phyloP scores from a whole-genome alignment of 2,888 invertebrate genomes.

The Elysia crispata region DNA sequence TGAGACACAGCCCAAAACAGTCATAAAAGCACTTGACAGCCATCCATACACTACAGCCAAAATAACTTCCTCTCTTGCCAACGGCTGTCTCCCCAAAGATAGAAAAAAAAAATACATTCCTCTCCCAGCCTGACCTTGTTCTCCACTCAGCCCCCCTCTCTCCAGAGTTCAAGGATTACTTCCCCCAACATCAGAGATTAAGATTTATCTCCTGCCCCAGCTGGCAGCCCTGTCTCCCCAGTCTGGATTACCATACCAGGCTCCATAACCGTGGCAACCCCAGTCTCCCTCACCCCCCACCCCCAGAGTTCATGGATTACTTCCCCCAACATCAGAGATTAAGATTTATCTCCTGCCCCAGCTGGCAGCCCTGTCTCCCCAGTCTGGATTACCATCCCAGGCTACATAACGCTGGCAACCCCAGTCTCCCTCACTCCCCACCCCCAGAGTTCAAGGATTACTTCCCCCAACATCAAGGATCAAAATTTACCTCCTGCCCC shows the following conservation, averaged over 20 bases:
- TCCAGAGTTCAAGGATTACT: no score
- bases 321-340: no score
- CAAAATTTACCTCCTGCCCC: neutral
- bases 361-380: conserved; percentile 17
- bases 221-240: conserved; percentile 17
- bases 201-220: no score
- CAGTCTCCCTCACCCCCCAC: neutral
- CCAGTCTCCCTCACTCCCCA: neutral
- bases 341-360: no score
- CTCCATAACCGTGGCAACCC: neutral
- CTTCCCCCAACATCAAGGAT: no score
- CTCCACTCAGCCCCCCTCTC: no score
- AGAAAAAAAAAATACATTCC: neutral
- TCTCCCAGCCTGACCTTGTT: no score
- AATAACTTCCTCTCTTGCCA: neutral
- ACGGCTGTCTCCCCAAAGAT: neutral
- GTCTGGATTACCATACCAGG: neutral
- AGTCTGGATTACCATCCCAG: conserved; percentile 2
- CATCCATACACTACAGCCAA: neutral
- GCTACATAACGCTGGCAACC: neutral
- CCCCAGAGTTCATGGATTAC: no score
- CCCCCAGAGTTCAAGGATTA: no score
- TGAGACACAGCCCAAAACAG: neutral
- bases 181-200: no score
- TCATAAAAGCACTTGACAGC: neutral